phyloP scores from a whole-genome alignment of 2,797 vertebrate genomes.

The Xerus rutilus region DNA sequence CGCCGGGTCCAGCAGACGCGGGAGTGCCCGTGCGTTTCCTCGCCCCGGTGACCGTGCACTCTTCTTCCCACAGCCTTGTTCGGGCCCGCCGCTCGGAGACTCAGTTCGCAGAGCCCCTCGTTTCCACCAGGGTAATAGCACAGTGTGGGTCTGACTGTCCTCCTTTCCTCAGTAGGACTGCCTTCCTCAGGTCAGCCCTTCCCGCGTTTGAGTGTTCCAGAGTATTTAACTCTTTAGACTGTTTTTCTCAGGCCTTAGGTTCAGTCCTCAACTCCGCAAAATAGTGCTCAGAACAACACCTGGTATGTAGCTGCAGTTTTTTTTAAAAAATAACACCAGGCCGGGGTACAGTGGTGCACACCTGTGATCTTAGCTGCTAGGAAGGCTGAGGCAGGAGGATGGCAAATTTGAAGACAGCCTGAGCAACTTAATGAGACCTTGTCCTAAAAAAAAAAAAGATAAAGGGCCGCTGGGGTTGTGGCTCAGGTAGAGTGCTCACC shows the following conservation, averaged over 20 bases:
- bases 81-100: slow-evolving; percentile 40
- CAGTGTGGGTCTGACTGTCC: not conserved
- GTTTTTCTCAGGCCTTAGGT: not conserved
- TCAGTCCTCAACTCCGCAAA: not conserved
- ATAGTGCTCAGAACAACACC: not conserved
- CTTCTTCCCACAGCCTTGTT: slow-evolving; percentile 79
- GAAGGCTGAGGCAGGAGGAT: no score
- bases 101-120: slow-evolving; percentile 75
- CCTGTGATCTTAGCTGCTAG: no score
- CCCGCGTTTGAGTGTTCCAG: not conserved
- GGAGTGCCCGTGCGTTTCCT: no score
- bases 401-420: not conserved
- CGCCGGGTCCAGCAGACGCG: no score
- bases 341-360: no score
- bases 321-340: not conserved
- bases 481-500: no score
- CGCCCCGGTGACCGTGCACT: fast-evolving
- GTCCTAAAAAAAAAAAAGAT: no score
- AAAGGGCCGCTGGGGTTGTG: no score
- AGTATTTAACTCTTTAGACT: not conserved
- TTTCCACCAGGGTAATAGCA: slow-evolving; percentile 83
- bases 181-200: not conserved
- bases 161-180: not conserved
- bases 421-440: not conserved
- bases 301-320: not conserved